These are phyloP conservation scores for Aporrectodea caliginosa DNA, from an alignment of 1,140 invertebrate species.

Conservation along the genomic window DNA sequence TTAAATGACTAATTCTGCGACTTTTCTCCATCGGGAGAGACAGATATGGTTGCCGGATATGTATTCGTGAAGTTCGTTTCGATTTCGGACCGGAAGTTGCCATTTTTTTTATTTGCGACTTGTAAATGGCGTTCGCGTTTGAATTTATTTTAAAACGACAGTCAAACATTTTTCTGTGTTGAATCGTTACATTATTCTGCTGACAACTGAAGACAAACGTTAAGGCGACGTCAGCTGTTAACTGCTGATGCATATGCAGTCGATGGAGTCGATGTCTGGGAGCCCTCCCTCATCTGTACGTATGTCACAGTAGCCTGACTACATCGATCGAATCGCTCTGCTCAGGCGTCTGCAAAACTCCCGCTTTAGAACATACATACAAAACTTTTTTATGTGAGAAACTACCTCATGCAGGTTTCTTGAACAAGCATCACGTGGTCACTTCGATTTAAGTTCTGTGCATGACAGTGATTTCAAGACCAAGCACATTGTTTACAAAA, in stretches of 20 bases:
- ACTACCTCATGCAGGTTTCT: too few relatives aligned
- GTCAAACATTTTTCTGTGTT: background rate
- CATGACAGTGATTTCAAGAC: background rate
- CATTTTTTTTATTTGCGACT: background rate
- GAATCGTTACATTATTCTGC: background rate
- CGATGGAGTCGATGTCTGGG: background rate
- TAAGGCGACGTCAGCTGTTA: background rate
- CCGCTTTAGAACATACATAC: too few relatives aligned
- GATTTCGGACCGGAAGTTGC: background rate
- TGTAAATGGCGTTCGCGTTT: background rate
- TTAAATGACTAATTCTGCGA: background rate
- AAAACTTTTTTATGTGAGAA: too few relatives aligned
- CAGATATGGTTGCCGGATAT: too few relatives aligned
- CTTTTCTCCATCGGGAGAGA: background rate
- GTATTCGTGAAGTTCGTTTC: too few relatives aligned
- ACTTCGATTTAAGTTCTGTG: background rate
- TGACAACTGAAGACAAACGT: background rate
- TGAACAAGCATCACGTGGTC: background rate
- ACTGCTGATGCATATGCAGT: background rate
- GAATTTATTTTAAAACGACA: background rate
- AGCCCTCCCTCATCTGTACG: background rate
- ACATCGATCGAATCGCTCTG: background rate
- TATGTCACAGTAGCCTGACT: background rate
- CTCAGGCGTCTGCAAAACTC: background rate
- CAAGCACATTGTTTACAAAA: background rate